Base-by-base conservation (phyloP, 2,888 invertebrate species). In the Pedicia rivosa region DNA sequence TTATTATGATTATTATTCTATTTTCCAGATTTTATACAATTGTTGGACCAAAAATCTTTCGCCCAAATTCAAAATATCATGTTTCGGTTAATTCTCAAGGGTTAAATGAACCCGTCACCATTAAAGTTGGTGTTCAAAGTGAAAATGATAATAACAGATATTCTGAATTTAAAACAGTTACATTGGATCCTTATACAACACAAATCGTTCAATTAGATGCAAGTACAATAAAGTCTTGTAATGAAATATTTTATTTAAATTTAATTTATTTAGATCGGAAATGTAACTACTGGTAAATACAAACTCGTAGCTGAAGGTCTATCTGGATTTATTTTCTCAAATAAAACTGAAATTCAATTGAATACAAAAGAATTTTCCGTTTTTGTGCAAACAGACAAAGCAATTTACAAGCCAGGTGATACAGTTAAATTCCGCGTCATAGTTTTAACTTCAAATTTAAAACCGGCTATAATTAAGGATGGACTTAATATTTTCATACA, bases 331-430 rank as follows among this genome's bases (percentile, higher is more conserved):
- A 67, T 68, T 41, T 88, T 90, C 56, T 64, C 68, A 30, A 75
- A 81, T 43, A 70, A 78, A n/a, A 78, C 78, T 2, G 67, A 70
- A 7, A 56, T 91, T 35, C 66, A 72, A 30, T 83, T 77, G 58
- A 71, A 78, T 29, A 72, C 75, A 42, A 80, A 88, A 52, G 84
- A 83, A 51, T 80, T 83, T 52, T 81, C 84, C 9, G 71, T 88
- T 10, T 83, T 88, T 51, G 74, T 92, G 43, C 91, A 94, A 57
- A 90, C 90, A 0, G 92, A 94, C 61, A 83, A 87, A 60, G 78
- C 86, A 8, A 78, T 90, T 43, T 94, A 92, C 59, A 82, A 88
- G 54, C 91, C 91, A 0, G 76, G 79, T 9, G 78, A 80, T 53
- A 72, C 72, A 45, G 77, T 95, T 17, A 70, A 78, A 56, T 92